Evolutionary conservation across 2,113 vertebrate genomes (phyloP).

Genomic region (Anarrhichthys ocellatus): DNA sequence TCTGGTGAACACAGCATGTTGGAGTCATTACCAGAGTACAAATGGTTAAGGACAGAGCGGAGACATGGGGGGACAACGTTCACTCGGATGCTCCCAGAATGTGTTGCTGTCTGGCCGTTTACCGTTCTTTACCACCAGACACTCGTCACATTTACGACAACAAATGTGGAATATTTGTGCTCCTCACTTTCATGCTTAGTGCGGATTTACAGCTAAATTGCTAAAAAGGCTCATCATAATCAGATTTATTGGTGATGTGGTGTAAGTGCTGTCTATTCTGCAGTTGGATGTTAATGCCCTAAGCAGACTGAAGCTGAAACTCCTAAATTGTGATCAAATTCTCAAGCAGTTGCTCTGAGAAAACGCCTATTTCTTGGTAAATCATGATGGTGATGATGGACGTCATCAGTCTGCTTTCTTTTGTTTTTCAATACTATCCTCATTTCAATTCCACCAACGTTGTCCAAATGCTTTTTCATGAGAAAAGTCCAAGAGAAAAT

Average conservation of each 20-base stretch:
- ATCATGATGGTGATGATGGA: neutral
- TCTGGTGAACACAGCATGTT: slow-evolving; percentile 69
- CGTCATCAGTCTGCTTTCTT: neutral
- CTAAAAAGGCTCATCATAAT: neutral
- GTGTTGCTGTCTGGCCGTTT: slow-evolving; percentile 23
- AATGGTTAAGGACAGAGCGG: slow-evolving; percentile 69
- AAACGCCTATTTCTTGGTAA: neutral
- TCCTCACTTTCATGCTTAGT: neutral
- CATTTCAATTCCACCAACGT: neutral
- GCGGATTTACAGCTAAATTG: slow-evolving; percentile 12
- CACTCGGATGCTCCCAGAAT: slow-evolving; percentile 30
- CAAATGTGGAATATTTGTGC: slow-evolving; percentile 1
- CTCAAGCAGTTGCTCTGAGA: neutral
- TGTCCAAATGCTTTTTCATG: neutral
- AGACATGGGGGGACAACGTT: slow-evolving; percentile 58
- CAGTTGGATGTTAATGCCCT: neutral
- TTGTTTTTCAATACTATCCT: no score
- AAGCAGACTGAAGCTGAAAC: neutral
- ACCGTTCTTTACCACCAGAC: no score
- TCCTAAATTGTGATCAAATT: neutral
- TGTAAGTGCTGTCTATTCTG: neutral
- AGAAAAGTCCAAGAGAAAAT: slow-evolving; percentile 10
- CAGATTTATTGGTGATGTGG: neutral
- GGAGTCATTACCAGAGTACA: slow-evolving; percentile 74
- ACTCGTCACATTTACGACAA: neutral